Base-by-base conservation (phyloP, 2,797 vertebrate genomes). In the Varecia variegata region DNA sequence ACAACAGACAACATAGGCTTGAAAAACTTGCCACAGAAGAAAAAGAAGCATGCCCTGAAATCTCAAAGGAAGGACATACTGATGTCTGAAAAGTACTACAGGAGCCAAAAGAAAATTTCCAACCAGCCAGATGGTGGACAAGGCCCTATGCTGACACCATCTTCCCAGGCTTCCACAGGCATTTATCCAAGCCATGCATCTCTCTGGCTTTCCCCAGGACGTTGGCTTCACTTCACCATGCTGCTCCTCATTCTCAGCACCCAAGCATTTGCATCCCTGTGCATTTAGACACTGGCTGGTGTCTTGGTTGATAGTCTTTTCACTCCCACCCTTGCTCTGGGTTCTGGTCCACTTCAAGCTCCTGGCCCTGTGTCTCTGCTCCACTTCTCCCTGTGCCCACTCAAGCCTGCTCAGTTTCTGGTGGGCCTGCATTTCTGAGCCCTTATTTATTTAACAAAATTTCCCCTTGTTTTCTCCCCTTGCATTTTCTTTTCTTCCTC, bases 311-410 rank as follows among this genome's bases (percentile, higher is more conserved):
- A 43, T 18, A 84, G 38, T 27, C 25, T 58, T 25, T 27, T 2
- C n/a, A 43, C 54, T 60, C 18, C 15, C 4, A 23, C 23, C 68
- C 7, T 5, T 32, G 70, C 62, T 77, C 65, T 45, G 23, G 43
- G 18, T 43, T 77, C 38, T 5, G 25, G 80, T 58, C 27, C 32
- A 1, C 12, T 74, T 82, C 4, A 38, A 18, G 45, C 40, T 92
- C 17, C n/a, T 11, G 21, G 18, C 15, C 3, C 32, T 25, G 35
- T 6, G 1, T 14, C 15, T 21, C 18, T 6, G 5, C 2, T 15
- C 30, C 60, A 20, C 2, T 30, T 30, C 1, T 71, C 11, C 27
- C 21, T 27, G 2, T 38, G 30, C 27, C 50, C 13, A n/a, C 3
- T 43, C 58, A 38, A 2, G 25, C 71, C 56, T 52, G n/a, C 40